phyloP scores from a whole-genome alignment of 2,797 vertebrate species.

The Spinus pinus region DNA sequence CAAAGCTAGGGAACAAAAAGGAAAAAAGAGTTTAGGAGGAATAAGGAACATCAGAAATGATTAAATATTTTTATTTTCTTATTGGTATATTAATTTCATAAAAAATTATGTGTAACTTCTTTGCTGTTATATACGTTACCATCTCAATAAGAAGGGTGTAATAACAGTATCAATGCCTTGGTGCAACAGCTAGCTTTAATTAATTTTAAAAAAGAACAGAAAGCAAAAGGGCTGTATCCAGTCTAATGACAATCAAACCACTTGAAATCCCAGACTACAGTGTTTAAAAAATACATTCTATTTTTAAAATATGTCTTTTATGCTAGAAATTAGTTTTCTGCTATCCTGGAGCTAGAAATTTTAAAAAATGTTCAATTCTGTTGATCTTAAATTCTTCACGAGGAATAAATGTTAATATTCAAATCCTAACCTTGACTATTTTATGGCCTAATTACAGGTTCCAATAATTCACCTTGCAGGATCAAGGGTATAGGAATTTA shows the following conservation, averaged over 20 bases:
- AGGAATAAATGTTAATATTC: background rate
- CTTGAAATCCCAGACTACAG: background rate
- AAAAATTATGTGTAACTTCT: background rate
- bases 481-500: conserved; percentile 69
- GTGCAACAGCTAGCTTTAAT: background rate
- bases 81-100: background rate
- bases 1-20: background rate
- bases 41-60: background rate
- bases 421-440: conserved; percentile 27
- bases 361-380: background rate
- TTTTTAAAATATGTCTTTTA: background rate
- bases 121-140: background rate
- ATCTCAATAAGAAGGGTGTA: background rate
- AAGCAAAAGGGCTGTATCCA: background rate
- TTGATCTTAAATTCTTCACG: background rate
- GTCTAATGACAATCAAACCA: background rate
- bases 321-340: background rate
- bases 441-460: conserved; percentile 66
- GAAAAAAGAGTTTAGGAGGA: background rate
- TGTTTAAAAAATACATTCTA: background rate
- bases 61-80: background rate
- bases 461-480: conserved; percentile 62
- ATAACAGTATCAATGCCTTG: background rate
- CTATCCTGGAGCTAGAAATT: background rate
- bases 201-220: background rate